These are phyloP conservation scores for Otus sunia DNA, from an alignment of 2,113 vertebrate species.

Conservation along the genomic window DNA sequence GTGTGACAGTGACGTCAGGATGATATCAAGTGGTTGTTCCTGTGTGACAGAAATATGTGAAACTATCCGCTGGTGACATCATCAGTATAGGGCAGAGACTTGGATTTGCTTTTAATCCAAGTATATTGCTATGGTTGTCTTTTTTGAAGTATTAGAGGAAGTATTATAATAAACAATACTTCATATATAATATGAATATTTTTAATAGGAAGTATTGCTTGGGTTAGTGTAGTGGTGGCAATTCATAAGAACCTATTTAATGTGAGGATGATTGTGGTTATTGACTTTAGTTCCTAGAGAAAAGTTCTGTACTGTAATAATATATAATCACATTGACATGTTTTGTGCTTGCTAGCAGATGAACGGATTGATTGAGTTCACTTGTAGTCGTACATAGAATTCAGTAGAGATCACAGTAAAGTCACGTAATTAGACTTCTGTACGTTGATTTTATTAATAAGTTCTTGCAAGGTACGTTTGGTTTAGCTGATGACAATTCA, in stretches of 20 bases:
- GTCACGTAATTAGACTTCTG: not conserved
- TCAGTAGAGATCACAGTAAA: not conserved
- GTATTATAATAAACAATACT: not conserved
- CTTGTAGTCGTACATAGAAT: not conserved
- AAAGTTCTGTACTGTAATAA: accelerated
- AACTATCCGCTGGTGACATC: not conserved
- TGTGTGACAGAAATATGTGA: not conserved
- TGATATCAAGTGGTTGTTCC: not conserved
- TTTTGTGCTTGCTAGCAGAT: not conserved
- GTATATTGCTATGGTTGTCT: not conserved
- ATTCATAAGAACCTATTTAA: not conserved
- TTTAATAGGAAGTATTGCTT: accelerated
- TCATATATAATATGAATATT: not conserved
- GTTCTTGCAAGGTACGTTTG: not conserved
- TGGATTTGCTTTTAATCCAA: not conserved
- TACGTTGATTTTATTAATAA: not conserved
- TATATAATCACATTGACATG: accelerated
- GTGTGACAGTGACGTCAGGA: accelerated
- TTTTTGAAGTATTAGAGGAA: not conserved
- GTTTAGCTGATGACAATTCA: not conserved
- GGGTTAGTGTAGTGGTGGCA: accelerated
- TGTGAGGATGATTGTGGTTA: not conserved
- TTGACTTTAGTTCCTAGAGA: not conserved
- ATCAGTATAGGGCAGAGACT: not conserved
- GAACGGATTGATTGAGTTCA: not conserved